Evolutionary conservation across 2,113 vertebrate genomes (phyloP).

Genomic region (Motacilla tschutschensis): DNA sequence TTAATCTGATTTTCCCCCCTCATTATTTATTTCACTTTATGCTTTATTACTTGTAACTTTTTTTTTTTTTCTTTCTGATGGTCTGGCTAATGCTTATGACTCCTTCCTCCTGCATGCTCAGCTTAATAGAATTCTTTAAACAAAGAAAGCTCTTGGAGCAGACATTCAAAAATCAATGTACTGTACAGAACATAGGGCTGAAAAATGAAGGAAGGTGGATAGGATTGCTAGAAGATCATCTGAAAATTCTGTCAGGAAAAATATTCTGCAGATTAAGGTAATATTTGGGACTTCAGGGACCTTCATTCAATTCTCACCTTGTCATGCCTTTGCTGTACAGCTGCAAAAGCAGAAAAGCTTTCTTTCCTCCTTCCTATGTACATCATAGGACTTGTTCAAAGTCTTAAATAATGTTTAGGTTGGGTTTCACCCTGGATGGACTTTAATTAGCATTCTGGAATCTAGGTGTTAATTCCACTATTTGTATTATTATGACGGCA

Average conservation of each 20-base stretch:
- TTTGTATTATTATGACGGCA: neutral
- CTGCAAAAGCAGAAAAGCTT: neutral
- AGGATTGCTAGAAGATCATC: neutral
- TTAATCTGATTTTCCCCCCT: neutral
- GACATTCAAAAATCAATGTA: neutral
- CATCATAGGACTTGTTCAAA: neutral
- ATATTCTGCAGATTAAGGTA: neutral
- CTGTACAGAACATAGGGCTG: neutral
- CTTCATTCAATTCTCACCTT: neutral
- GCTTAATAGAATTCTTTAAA: neutral
- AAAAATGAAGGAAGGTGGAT: neutral
- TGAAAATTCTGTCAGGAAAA: neutral
- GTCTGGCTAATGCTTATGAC: neutral
- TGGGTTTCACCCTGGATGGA: neutral
- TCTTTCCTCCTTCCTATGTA: neutral
- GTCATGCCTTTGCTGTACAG: neutral
- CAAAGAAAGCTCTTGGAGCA: neutral
- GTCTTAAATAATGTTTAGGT: neutral
- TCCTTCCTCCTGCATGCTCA: neutral
- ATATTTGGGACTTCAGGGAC: neutral
- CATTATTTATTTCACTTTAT: slow-evolving; percentile 4
- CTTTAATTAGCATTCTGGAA: neutral
- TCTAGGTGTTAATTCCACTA: neutral
- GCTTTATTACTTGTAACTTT: neutral
- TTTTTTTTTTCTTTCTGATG: neutral